Evolutionary conservation across 2,797 vertebrate species (phyloP).

Genomic region (Paratrypauchen microcephalus): DNA sequence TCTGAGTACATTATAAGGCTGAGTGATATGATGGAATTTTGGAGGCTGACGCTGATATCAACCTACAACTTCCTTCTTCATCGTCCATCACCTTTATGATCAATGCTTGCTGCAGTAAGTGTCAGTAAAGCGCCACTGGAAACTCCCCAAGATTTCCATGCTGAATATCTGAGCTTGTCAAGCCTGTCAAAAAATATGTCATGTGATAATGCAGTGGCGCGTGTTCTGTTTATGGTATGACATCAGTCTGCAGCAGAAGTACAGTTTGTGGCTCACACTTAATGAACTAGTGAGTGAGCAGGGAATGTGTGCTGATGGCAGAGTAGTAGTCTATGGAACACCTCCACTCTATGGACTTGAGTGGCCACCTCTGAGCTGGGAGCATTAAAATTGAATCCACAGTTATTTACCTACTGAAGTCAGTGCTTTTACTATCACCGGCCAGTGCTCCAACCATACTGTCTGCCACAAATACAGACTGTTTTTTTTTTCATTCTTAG

Average conservation of each 20-base stretch:
- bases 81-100: neutral
- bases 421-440: slow-evolving; percentile 16
- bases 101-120: neutral
- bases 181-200: too few relatives aligned
- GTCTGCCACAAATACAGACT: slow-evolving; percentile 38
- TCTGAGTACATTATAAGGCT: neutral
- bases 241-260: neutral
- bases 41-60: neutral
- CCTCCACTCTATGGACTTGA: neutral
- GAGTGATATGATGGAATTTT: neutral
- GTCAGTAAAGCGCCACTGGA: neutral
- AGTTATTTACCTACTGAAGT: slow-evolving; percentile 16
- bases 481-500: slow-evolving; percentile 22
- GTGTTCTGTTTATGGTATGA: neutral
- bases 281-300: neutral
- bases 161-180: neutral
- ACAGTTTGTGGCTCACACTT: neutral
- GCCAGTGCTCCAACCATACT: slow-evolving; percentile 21
- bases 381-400: neutral
- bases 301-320: neutral
- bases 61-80: too few relatives aligned
- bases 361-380: slow-evolving; percentile 5
- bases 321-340: neutral
- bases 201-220: neutral
- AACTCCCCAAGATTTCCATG: neutral